Conservation (phyloP, 2,113 vertebrate genomes). For the Neogobius melanostomus region DNA sequence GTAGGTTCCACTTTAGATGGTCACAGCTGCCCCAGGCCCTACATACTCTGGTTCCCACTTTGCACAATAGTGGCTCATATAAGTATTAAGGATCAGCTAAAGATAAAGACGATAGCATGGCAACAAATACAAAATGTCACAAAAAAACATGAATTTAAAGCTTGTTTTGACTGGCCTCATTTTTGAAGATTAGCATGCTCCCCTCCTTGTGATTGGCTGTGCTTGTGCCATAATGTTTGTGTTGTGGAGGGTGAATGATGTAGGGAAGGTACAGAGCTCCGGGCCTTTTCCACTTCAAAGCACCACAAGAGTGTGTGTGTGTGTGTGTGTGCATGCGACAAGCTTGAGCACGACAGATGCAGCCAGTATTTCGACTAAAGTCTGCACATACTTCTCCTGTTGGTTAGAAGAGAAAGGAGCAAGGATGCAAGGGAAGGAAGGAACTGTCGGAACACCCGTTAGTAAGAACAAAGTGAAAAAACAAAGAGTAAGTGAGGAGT, state of each 20-base stretch:
- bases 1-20: constrained; percentile 40
- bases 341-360: constrained; percentile 62
- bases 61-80: constrained; percentile 34
- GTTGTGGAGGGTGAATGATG: constrained; percentile 66
- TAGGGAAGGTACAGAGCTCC: constrained; percentile 67
- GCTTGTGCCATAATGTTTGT: constrained; percentile 50
- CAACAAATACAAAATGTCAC: constrained; percentile 14
- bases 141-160: constrained; percentile 21
- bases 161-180: constrained; percentile 27
- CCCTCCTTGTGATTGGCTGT: constrained; percentile 17
- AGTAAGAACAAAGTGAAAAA: constrained; percentile 11
- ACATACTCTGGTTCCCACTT: constrained; percentile 13
- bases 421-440: constrained; percentile 11
- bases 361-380: constrained; percentile 42
- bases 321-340: constrained; percentile 51
- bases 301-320: constrained; percentile 52
- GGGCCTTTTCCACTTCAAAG: constrained; percentile 72
- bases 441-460: constrained; percentile 29
- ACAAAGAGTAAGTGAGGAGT: constrained; percentile 8
- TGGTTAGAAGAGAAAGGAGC: constrained; percentile 19
- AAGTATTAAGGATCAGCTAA: constrained; percentile 10
- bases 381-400: constrained; percentile 45
- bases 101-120: constrained; percentile 15
- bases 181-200: constrained; percentile 27
- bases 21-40: constrained; percentile 40